Percentiles rank a stretch among this genome's conserved stretches.
Conservation (phyloP, 2,888 invertebrate genomes). For the Synergus gifuensis region DNA sequence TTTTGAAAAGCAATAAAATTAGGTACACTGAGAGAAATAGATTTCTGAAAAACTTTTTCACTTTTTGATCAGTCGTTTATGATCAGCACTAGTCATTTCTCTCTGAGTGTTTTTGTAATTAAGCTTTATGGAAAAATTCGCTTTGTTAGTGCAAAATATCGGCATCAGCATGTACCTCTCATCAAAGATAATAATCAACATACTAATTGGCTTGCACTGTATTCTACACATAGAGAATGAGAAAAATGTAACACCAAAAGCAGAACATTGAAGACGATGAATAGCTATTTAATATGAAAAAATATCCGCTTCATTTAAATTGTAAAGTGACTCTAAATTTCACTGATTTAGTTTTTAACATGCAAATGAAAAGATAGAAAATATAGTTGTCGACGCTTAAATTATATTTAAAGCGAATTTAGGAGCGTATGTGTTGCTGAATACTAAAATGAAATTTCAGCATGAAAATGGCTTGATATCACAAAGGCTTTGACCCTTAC, state of each 20-base stretch:
- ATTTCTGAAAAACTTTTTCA: background rate
- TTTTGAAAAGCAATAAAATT: slow-evolving; percentile 35
- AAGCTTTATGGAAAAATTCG: slow-evolving; percentile 32
- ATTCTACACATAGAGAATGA: slow-evolving; percentile 50
- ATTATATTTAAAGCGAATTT: background rate
- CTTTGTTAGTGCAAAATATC: slow-evolving; percentile 32
- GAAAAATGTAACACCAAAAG: slow-evolving; percentile 37
- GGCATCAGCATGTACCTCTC: slow-evolving; percentile 30
- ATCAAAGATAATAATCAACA: slow-evolving; percentile 57
- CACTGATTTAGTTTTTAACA: background rate
- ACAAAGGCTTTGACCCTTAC: background rate
- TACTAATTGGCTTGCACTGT: slow-evolving; percentile 61
- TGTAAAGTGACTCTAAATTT: background rate
- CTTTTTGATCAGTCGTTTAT: background rate
- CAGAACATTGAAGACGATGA: background rate
- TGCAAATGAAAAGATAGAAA: slow-evolving; percentile 12
- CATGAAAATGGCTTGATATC: slow-evolving; percentile 7
- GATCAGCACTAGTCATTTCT: background rate
- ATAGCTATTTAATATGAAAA: background rate
- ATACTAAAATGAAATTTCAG: background rate
- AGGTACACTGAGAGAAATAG: slow-evolving; percentile 32
- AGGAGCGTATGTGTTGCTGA: background rate
- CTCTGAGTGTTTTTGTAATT: slow-evolving; percentile 35
- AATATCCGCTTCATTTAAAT: background rate
- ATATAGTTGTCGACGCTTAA: background rate